Evolutionary conservation across 2,113 vertebrate genomes (phyloP).

Genomic region (Microtus pennsylvanicus): DNA sequence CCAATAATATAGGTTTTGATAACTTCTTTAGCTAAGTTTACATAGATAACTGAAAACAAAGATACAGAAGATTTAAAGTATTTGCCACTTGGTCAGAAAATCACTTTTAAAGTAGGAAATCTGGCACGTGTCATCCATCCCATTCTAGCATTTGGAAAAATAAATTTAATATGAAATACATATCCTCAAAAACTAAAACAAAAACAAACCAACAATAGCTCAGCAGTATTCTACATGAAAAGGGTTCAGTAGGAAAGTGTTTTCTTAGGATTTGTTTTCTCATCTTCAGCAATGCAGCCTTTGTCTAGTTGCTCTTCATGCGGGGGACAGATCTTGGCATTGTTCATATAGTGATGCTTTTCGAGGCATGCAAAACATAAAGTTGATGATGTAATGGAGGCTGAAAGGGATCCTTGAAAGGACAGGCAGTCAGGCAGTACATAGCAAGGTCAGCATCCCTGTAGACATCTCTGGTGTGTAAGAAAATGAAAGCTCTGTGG

Average conservation of each 20-base stretch:
- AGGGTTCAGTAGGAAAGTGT: background rate
- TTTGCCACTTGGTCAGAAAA: background rate
- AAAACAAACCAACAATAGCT: background rate
- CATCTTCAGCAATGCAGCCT: background rate
- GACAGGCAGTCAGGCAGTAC: background rate
- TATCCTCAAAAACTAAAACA: no score
- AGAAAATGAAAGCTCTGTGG: background rate
- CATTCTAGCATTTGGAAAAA: background rate
- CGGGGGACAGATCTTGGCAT: background rate
- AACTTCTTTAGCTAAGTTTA: background rate
- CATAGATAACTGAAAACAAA: background rate
- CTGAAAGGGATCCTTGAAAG: background rate
- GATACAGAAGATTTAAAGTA: background rate
- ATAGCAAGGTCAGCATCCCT: background rate
- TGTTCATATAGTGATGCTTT: background rate
- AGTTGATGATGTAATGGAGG: background rate
- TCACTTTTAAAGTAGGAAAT: background rate
- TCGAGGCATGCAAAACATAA: background rate
- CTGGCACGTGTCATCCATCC: background rate
- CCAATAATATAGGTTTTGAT: background rate
- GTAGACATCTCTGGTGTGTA: background rate
- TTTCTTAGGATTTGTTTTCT: background rate
- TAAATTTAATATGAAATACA: background rate
- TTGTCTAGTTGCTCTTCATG: background rate
- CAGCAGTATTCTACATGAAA: background rate